Conservation (phyloP, 1,140 invertebrate genomes). For the Drosophila teissieri region DNA sequence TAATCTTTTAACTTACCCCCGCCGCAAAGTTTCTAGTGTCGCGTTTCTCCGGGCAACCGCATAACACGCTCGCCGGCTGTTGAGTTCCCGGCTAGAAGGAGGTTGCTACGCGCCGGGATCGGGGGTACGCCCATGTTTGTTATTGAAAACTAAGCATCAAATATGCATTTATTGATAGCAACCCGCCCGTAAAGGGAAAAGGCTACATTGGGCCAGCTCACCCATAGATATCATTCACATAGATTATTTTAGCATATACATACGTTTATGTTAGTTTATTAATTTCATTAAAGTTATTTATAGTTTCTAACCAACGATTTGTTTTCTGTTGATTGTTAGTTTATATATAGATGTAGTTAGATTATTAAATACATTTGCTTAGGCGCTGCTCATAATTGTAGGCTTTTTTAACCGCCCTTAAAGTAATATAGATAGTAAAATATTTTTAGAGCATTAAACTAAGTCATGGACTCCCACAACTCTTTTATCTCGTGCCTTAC, state of each 20-base stretch:
- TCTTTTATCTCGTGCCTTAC: too few relatives aligned
- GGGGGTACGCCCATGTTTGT: constrained; percentile 54
- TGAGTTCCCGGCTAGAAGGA: constrained; percentile 3
- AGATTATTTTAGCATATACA: not conserved
- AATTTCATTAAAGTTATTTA: not conserved
- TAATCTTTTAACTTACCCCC: not conserved
- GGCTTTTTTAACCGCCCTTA: too few relatives aligned
- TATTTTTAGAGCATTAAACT: too few relatives aligned
- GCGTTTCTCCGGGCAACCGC: constrained; percentile 31
- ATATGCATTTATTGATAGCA: constrained; percentile 74
- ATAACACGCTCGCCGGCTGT: constrained; percentile 9
- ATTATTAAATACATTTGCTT: too few relatives aligned
- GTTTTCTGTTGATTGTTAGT: too few relatives aligned
- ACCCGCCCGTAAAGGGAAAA: constrained; percentile 46
- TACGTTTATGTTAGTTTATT: not conserved
- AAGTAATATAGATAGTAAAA: too few relatives aligned
- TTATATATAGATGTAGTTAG: too few relatives aligned
- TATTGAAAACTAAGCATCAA: constrained; percentile 77
- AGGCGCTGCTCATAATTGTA: too few relatives aligned
- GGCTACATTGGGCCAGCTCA: not conserved
- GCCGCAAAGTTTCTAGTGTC: constrained; percentile 1
- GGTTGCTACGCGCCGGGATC: constrained; percentile 57
- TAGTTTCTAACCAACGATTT: too few relatives aligned
- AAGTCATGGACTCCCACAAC: too few relatives aligned
- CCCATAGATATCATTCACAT: constrained; percentile 37